Evolutionary conservation across 1,140 invertebrate species (phyloP), one percentile per base, ranked within the genome.

Genomic region (Microvelia longipes): DNA sequence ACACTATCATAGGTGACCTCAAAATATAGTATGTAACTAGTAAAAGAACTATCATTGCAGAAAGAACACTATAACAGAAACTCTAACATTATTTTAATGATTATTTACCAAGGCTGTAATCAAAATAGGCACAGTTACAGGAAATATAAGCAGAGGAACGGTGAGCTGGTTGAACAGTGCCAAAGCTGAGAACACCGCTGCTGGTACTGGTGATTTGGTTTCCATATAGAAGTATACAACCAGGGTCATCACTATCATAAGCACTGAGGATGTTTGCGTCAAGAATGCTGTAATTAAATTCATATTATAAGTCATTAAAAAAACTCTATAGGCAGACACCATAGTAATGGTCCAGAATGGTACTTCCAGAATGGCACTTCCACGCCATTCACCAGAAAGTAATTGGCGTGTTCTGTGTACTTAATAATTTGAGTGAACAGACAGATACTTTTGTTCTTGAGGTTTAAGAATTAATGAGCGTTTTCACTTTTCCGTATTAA

Each of bases 121-220:
- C 19, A 90, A 83, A 75, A 91, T 90, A 1, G 90, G 87, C 28
- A 92, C 84, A 2, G 88, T 89, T 67, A 90, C 85, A 0, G 90
- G 90, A 72, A 91, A 86, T 66, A 92, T 90, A 72, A 90, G 85
- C 25, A 92, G 79, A 15, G 90, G 89, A 0, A 91, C 87, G 0
- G 88, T 89, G 1, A 92, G 79, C 75, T 92, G 90, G 75, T 90
- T 90, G 77, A 91, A 91, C 5, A 92, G 82, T 0, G 90, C 89
- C 67, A 92, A 76, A 19, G 87, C 87, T 26, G 89, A 85, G 77
- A 92, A 92, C 63, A 89, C 84, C 73, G 86, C 86, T 11, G 87
- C 85, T 67, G 89, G 84, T 68, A 85, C 85, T 61, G 92, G 80
- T 63, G 84, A 80, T 68, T 74, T 77, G 28, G 80, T 79, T 71